Percentiles rank a stretch among this genome's conserved stretches.
Conservation (phyloP, 1,140 invertebrate genomes). For the Pygmarrhopalites habei region DNA sequence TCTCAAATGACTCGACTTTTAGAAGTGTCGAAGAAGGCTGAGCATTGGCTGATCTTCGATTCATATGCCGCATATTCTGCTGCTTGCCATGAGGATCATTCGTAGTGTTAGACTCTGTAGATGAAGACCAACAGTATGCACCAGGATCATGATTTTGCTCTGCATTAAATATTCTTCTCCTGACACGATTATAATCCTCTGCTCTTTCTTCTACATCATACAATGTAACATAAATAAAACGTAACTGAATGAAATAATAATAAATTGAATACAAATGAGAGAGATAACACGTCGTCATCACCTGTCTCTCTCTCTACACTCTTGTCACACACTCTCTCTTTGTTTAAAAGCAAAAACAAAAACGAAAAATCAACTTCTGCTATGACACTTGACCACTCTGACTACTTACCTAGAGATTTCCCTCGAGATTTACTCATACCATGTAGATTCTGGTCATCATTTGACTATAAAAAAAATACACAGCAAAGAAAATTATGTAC, state of each 20-base stretch:
- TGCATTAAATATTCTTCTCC: slow-evolving; percentile 68
- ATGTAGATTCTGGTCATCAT: slow-evolving; percentile 32
- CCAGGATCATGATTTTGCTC: slow-evolving; percentile 1
- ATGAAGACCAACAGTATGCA: slow-evolving; percentile 5
- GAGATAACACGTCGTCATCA: no score
- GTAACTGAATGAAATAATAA: no score
- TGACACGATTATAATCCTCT: slow-evolving; percentile 73
- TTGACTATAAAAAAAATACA: neutral
- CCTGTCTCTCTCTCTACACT: no score
- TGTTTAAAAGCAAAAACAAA: no score
- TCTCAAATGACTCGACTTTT: slow-evolving; percentile 53
- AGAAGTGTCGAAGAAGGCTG: slow-evolving; percentile 41
- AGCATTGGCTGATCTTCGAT: slow-evolving; percentile 5
- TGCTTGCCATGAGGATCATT: slow-evolving; percentile 14
- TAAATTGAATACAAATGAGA: no score
- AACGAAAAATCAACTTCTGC: no score
- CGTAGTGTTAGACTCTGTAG: slow-evolving; percentile 7
- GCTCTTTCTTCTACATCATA: slow-evolving; percentile 86
- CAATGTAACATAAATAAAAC: no score
- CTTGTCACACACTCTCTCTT: no score
- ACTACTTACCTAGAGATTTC: slow-evolving; percentile 7
- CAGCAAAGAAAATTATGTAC: no score
- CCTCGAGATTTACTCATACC: slow-evolving; percentile 52
- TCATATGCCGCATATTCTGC: slow-evolving; percentile 5
- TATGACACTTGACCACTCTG: no score